These are phyloP conservation scores for Mustelus asterias DNA, from an alignment of 2,113 vertebrate genomes.

Conservation along the genomic window DNA sequence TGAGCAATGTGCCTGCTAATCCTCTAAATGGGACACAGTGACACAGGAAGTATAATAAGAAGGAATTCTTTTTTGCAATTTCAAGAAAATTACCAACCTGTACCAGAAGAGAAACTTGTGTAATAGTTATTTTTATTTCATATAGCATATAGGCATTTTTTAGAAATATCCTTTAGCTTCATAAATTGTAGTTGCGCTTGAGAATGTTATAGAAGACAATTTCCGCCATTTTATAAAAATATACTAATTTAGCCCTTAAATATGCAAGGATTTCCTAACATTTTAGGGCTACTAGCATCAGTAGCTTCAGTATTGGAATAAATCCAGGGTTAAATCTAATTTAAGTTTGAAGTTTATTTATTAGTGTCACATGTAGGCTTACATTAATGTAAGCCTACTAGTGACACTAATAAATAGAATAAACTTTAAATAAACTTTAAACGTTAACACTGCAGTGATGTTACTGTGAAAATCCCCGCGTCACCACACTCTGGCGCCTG, in stretches of 20 bases:
- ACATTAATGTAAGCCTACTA: too few relatives aligned
- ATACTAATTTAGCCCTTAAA: background rate
- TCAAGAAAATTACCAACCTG: background rate
- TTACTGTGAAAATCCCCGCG: too few relatives aligned
- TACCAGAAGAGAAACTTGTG: background rate
- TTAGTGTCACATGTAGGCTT: too few relatives aligned
- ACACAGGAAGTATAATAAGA: background rate
- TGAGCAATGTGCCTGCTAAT: background rate
- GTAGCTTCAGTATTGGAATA: background rate
- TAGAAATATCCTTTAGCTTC: background rate
- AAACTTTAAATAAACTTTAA: too few relatives aligned
- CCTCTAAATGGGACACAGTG: background rate
- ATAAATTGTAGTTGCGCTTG: background rate
- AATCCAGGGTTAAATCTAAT: background rate
- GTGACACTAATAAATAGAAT: too few relatives aligned
- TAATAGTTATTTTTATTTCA: background rate
- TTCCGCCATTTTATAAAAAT: background rate
- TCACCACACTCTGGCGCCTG: too few relatives aligned
- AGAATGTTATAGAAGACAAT: background rate
- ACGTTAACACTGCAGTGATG: too few relatives aligned
- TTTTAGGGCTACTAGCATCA: background rate
- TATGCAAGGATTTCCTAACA: background rate
- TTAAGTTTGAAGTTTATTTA: too few relatives aligned
- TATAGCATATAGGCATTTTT: background rate
- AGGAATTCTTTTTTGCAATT: background rate